Base-by-base conservation (phyloP, 2,113 vertebrate genomes). In the Piprites chloris region DNA sequence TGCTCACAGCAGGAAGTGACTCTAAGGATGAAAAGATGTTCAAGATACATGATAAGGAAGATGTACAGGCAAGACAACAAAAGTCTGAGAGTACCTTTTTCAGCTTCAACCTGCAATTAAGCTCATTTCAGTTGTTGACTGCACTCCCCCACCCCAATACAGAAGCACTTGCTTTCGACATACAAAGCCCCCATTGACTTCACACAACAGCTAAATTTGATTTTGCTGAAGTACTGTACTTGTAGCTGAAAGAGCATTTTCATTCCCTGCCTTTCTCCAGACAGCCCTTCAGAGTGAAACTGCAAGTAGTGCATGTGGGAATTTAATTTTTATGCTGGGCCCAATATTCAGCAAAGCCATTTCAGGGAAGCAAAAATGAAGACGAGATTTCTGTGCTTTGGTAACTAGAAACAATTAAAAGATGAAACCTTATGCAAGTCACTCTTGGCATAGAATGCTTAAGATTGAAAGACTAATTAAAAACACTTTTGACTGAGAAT, bases 101-200 rank as follows among this genome's bases (percentile, higher is more conserved):
- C 73, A 88, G 39, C 35, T 86, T 77, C 72, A 90, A 84, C 90
- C 67, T 92, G 72, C 86, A 95, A 92, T 86, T 96, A 95, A 84
- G 59, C 39, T 93, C 63, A 84, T 93, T 95, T 96, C 93, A 87
- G 80, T 86, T 92, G 76, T 50, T 81, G 67, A 83, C 47, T 88
- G 41, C 33, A 72, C 75, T 90, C 85, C 82, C 82, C 88, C 79
- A 87, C 28, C 81, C 69, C 66, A 72, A 74, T 37, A 72, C 3
- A 85, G 56, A 92, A 85, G 74, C 85, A 77, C 73, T 95, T 91
- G 74, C 81, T 93, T 89, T 87, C 0, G 1, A 78, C 56, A 68
- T 44, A 95, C 93, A 97, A 95, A 92, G 93, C 89, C 77, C 66
- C 77, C 71, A 89, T 56, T 95, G 95, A 96, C 93, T 91, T 87